Evolutionary conservation across 2,797 vertebrate genomes (phyloP).

Genomic region (Dryobates pubescens): DNA sequence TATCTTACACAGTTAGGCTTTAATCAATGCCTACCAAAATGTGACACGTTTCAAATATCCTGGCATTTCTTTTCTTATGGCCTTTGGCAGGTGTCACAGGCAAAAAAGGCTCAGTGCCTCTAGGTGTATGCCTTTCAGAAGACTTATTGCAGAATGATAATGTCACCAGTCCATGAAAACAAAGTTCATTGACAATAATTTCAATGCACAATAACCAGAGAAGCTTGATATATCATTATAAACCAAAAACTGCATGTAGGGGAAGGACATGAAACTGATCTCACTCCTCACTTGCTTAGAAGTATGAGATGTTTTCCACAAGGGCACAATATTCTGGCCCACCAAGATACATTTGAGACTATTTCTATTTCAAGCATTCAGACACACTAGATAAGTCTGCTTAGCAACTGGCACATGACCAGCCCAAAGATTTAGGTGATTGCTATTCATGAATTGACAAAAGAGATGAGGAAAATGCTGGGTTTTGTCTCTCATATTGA

Average conservation of each 20-base stretch:
- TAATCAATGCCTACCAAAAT: not conserved
- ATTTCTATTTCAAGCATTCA: not conserved
- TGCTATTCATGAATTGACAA: not conserved
- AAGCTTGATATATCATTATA: not conserved
- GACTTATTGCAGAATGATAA: not conserved
- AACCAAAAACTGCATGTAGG: accelerated
- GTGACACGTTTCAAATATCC: not conserved
- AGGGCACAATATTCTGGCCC: not conserved
- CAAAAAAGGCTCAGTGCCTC: not conserved
- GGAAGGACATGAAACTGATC: not conserved
- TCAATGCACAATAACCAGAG: not conserved
- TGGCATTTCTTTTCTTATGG: not conserved
- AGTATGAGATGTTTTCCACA: not conserved
- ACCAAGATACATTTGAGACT: not conserved
- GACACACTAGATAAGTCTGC: not conserved
- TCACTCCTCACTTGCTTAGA: not conserved
- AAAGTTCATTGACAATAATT: not conserved
- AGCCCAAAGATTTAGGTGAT: not conserved
- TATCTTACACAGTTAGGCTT: not conserved
- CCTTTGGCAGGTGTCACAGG: not conserved
- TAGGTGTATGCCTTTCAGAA: not conserved
- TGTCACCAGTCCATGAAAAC: not conserved
- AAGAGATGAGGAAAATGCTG: not conserved
- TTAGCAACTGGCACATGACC: not conserved
- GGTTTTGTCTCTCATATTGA: not conserved